Conservation (phyloP, 2,113 vertebrate genomes). For the Mus pahari region DNA sequence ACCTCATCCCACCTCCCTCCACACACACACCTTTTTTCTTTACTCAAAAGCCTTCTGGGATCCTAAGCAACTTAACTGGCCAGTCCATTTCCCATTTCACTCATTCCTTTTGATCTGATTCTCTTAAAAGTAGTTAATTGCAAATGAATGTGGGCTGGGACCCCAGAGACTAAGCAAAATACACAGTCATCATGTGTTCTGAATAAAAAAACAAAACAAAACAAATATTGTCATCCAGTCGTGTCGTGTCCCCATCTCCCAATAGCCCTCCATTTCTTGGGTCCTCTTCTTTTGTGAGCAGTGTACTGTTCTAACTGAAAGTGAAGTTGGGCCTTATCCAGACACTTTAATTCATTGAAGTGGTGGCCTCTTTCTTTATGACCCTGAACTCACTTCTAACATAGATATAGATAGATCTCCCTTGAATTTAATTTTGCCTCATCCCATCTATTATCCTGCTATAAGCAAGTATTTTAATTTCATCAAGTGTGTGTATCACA, state of each 20-base stretch:
- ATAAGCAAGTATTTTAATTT: conserved; percentile 2
- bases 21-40: not conserved
- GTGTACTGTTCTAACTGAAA: not conserved
- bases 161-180: not conserved
- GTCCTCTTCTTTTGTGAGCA: not conserved
- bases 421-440: not conserved
- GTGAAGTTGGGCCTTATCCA: not conserved
- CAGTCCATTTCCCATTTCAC: not conserved
- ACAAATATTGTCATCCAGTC: no score
- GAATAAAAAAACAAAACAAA: not conserved
- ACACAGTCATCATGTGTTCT: not conserved
- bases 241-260: not conserved
- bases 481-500: not conserved
- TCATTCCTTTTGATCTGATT: not conserved
- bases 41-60: not conserved
- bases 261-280: not conserved
- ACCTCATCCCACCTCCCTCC: no score
- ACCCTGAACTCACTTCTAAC: not conserved
- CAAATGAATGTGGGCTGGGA: not conserved
- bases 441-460: not conserved
- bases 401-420: no score
- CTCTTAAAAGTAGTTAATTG: not conserved
- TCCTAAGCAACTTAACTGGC: not conserved
- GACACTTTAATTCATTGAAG: no score
- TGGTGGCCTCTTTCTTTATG: not conserved